Percentiles rank a stretch among this genome's conserved stretches.
phyloP scores from a whole-genome alignment of 1,140 invertebrate genomes.

The silkworm (Bombyx mori) region DNA sequence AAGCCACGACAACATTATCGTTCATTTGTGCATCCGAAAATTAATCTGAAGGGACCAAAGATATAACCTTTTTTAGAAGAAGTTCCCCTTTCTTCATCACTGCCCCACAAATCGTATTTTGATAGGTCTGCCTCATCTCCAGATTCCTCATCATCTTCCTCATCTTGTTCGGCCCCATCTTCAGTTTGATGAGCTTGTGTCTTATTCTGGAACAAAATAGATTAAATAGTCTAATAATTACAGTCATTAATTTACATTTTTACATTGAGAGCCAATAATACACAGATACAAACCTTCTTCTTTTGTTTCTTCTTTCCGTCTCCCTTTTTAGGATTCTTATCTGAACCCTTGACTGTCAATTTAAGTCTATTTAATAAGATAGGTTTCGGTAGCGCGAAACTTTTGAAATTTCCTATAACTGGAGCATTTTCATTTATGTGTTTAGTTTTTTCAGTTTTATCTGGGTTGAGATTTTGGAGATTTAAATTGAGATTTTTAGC shows the following conservation, averaged over 20 bases:
- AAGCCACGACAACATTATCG: no score
- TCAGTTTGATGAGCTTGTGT: constrained; percentile 29
- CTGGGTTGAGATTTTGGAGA: constrained; percentile 28
- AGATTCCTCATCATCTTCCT: constrained; percentile 60
- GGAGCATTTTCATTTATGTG: constrained; percentile 45
- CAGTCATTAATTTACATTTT: background rate
- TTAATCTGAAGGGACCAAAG: no score
- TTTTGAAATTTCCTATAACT: constrained; percentile 67
- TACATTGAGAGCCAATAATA: constrained; percentile 8
- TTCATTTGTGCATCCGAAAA: no score
- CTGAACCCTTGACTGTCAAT: constrained; percentile 50
- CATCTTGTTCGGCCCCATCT: constrained; percentile 25
- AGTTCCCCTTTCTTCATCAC: constrained; percentile 55
- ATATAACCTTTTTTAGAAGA: constrained; percentile 44
- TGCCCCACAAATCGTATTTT: constrained; percentile 69
- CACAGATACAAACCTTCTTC: constrained; percentile 57
- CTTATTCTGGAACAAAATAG: constrained; percentile 38
- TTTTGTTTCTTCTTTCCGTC: constrained; percentile 36
- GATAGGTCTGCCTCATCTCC: constrained; percentile 66
- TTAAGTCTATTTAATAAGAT: constrained; percentile 64
- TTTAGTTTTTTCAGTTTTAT: constrained; percentile 20
- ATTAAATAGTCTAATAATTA: background rate
- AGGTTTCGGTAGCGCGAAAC: constrained; percentile 68
- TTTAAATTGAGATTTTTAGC: constrained; percentile 45
- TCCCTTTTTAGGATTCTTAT: constrained; percentile 34